A percentile compares a stretch with the other conserved stretches of the same genome.
phyloP scores from a whole-genome alignment of 23 tunicate species.

The Diplosoma virens region DNA sequence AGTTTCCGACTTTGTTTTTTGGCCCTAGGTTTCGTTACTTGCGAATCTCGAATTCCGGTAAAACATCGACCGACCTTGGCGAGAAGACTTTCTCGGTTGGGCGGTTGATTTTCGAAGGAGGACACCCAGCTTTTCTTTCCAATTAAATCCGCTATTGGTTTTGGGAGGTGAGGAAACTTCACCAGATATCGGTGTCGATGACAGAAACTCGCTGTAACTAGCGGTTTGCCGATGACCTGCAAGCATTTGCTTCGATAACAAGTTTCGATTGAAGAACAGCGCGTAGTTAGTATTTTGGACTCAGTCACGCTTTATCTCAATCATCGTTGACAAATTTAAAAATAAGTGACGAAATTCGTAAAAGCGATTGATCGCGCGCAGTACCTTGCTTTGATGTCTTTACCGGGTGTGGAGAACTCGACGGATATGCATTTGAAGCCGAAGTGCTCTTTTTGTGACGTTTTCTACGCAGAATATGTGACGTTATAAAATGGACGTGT shows the following conservation, averaged over 20 bases:
- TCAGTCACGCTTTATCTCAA: too few species aligned
- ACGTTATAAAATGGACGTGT: too few species aligned
- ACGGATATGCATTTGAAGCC: not conserved
- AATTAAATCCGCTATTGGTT: not conserved
- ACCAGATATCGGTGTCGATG: not conserved
- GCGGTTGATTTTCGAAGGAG: constrained; percentile 46
- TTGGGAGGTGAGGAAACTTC: not conserved
- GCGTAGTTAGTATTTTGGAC: too few species aligned
- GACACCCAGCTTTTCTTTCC: constrained; percentile 80
- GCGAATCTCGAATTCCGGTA: too few species aligned
- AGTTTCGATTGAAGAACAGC: too few species aligned
- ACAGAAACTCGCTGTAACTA: not conserved
- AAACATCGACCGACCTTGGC: not conserved
- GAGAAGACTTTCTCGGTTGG: not conserved
- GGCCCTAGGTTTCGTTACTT: too few species aligned
- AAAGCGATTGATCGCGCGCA: too few species aligned
- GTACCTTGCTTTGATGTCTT: not conserved
- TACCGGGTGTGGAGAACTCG: not conserved
- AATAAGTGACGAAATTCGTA: too few species aligned
- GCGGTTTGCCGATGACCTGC: constrained; percentile 21
- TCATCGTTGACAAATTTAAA: too few species aligned
- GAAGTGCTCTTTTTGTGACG: not conserved
- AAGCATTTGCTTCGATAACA: too few species aligned
- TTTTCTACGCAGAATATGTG: too few species aligned
- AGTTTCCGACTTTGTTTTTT: too few species aligned